phyloP scores from a whole-genome alignment of 2,888 invertebrate genomes.

The Balanococcus diminutus region DNA sequence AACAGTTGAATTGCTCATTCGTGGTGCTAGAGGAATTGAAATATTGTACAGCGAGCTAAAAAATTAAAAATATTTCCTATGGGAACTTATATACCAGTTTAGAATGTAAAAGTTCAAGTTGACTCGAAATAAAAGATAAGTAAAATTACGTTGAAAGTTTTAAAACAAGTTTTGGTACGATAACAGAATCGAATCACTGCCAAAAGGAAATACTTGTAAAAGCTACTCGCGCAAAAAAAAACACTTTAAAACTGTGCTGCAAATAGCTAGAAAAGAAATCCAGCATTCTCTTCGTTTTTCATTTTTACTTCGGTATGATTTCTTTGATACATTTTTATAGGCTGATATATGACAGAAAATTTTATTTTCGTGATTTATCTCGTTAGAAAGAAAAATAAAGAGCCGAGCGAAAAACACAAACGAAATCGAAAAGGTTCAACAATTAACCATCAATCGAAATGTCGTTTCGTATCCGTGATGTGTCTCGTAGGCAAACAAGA shows the following conservation, averaged over 20 bases:
- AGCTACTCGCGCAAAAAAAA: slow-evolving; percentile 15
- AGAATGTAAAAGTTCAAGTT: background rate
- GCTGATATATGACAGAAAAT: background rate
- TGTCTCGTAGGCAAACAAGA: no score
- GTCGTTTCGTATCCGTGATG: no score
- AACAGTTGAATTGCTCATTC: background rate
- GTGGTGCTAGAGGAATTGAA: background rate
- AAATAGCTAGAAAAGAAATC: background rate
- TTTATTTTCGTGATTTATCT: background rate
- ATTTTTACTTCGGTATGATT: background rate
- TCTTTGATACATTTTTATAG: background rate
- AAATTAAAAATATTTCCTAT: slow-evolving; percentile 1
- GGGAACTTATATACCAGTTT: background rate
- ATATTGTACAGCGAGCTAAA: background rate
- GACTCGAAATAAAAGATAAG: background rate
- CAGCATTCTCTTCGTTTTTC: background rate
- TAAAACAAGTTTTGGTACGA: background rate
- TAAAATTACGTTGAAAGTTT: slow-evolving; percentile 29
- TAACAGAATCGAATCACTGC: slow-evolving; percentile 21
- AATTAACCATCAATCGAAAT: background rate
- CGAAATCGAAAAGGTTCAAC: background rate
- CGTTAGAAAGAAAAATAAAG: background rate
- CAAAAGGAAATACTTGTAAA: slow-evolving; percentile 29
- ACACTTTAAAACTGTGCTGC: slow-evolving; percentile 4
- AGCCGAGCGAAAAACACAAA: background rate